Evolutionary conservation across 2,113 vertebrate species (phyloP).

Genomic region (Origma solitaria): DNA sequence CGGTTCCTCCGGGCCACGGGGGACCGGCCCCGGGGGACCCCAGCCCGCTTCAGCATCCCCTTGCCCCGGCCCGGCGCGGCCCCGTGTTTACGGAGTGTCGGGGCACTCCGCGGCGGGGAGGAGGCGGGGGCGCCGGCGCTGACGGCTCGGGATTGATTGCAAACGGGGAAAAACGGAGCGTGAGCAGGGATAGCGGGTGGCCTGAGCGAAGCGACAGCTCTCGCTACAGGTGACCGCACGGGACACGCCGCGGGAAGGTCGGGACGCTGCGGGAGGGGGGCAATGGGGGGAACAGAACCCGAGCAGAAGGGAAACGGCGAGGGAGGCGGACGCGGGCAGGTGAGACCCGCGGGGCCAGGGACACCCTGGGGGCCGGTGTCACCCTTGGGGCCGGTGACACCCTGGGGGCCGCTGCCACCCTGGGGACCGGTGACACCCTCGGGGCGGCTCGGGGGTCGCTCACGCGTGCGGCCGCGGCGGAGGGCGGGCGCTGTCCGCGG

Average conservation of each 20-base stretch:
- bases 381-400: not conserved
- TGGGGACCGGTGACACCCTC: not conserved
- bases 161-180: not conserved
- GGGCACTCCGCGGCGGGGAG: not conserved
- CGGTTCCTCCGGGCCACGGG: not conserved
- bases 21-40: not conserved
- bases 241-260: not conserved
- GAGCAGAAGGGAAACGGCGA: not conserved
- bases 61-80: not conserved
- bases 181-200: not conserved
- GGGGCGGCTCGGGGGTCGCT: not conserved
- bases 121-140: not conserved
- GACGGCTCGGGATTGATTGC: not conserved
- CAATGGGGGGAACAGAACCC: accelerated
- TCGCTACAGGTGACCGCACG: not conserved
- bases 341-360: not conserved
- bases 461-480: not conserved
- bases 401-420: not conserved
- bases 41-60: not conserved
- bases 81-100: not conserved
- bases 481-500: constrained; percentile 16
- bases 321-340: not conserved
- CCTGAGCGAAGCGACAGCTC: not conserved
- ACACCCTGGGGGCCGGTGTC: not conserved
- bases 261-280: not conserved